Evolutionary conservation across 2,888 invertebrate species (phyloP).

Genomic region (Hirtodrosophila duncani): DNA sequence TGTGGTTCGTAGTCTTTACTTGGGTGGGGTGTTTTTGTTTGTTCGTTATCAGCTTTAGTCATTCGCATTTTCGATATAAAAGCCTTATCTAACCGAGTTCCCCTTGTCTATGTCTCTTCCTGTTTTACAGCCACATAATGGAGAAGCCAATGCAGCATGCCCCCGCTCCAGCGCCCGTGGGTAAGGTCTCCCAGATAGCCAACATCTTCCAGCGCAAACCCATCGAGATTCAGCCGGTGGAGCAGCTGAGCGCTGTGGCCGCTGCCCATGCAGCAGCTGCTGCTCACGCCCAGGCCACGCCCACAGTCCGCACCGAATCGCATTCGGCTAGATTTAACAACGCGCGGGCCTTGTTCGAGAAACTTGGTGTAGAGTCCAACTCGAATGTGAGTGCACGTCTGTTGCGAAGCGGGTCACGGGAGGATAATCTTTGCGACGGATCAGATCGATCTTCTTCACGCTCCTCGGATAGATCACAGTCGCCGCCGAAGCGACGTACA

Average conservation of each 20-base stretch:
- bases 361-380: conserved; percentile 86
- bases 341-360: conserved; percentile 94
- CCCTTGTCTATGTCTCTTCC: conserved; percentile 3
- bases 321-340: conserved; percentile 94
- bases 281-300: conserved; percentile 79
- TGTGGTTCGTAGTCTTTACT: conserved; percentile 1
- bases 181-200: conserved; percentile 94
- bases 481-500: conserved; percentile 76
- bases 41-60: conserved; percentile 31
- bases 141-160: conserved; percentile 81
- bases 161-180: conserved; percentile 79
- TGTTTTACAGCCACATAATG: conserved; percentile 76
- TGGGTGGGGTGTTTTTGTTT: conserved; percentile 10
- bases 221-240: conserved; percentile 79
- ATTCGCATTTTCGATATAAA: conserved; percentile 8
- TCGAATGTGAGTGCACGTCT: conserved; percentile 75
- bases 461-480: conserved; percentile 78
- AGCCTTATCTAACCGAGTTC: conserved; percentile 7
- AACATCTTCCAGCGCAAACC: conserved; percentile 91
- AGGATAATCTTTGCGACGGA: conserved; percentile 77
- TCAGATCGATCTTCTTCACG: conserved; percentile 76
- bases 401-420: conserved; percentile 77
- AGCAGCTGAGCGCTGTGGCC: conserved; percentile 74
- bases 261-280: conserved; percentile 75
- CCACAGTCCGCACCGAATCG: conserved; percentile 91